phyloP scores from a whole-genome alignment of 2,888 invertebrate species.

The Muschampia plurimacula region DNA sequence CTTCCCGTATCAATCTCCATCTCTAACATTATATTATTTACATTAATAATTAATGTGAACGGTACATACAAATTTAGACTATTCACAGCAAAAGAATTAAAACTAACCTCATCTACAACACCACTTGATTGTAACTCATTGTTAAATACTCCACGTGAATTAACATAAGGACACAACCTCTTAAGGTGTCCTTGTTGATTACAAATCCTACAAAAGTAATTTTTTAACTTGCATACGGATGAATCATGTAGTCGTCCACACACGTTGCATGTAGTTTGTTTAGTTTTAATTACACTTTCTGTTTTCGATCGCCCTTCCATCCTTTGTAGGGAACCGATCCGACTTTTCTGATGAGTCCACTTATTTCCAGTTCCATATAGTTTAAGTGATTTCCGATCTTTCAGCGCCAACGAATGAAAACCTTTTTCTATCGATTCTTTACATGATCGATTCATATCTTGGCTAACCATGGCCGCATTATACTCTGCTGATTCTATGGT shows the following conservation, averaged over 20 bases:
- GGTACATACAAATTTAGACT: background rate
- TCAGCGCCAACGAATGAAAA: background rate
- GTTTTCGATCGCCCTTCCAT: background rate
- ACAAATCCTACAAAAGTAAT: slow-evolving; percentile 1
- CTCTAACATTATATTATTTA: background rate
- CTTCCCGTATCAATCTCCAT: slow-evolving; percentile 46
- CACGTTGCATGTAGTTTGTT: background rate
- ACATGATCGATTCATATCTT: background rate
- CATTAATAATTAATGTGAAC: background rate
- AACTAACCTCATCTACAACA: slow-evolving; percentile 10
- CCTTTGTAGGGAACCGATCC: background rate
- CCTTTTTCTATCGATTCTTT: background rate
- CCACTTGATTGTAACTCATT: background rate
- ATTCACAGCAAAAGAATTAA: slow-evolving; percentile 6
- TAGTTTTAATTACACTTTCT: background rate
- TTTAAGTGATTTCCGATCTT: background rate
- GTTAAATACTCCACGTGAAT: background rate
- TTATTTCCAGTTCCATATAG: background rate
- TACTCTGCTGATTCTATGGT: background rate
- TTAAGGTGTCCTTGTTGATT: slow-evolving; percentile 7
- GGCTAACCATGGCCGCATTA: background rate
- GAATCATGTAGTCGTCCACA: background rate
- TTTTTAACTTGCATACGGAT: background rate
- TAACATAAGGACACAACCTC: background rate
- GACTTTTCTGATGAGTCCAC: background rate